A percentile compares a stretch with the other conserved stretches of the same genome.
phyloP scores from a whole-genome alignment of 2,888 invertebrate genomes.

The Pteria penguin region DNA sequence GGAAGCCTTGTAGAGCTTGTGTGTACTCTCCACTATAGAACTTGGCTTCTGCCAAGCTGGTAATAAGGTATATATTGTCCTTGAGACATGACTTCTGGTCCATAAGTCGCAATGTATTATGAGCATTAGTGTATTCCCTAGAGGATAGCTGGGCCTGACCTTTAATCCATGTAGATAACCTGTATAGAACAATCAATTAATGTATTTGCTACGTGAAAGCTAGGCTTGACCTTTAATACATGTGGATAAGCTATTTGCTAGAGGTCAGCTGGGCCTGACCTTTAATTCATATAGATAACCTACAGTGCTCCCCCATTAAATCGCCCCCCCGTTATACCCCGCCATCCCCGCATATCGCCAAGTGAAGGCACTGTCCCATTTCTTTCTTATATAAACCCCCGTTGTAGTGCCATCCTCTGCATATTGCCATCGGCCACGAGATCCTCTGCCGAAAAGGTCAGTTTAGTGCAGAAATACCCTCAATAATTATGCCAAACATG shows the following conservation, averaged over 20 bases:
- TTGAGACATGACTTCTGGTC: conserved; percentile 82
- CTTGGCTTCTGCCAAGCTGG: conserved; percentile 87
- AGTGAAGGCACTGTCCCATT: not conserved
- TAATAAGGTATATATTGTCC: conserved; percentile 86
- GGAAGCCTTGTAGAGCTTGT: conserved; percentile 83
- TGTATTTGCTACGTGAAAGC: conserved; percentile 85
- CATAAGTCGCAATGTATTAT: conserved; percentile 85
- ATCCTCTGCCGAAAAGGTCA: too few relatives aligned
- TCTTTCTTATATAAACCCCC: not conserved
- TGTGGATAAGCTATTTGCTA: conserved; percentile 83
- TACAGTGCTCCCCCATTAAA: not conserved
- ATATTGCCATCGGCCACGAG: not conserved
- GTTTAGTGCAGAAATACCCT: too few relatives aligned
- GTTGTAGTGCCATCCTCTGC: not conserved
- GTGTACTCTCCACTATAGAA: conserved; percentile 87
- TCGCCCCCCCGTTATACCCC: not conserved
- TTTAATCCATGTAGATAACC: conserved; percentile 81
- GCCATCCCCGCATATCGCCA: not conserved
- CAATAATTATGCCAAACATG: too few relatives aligned
- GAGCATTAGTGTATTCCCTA: conserved; percentile 86
- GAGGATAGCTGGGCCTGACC: conserved; percentile 84
- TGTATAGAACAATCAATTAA: conserved; percentile 78
- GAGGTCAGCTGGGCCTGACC: conserved; percentile 84
- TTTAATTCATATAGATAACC: too few relatives aligned
- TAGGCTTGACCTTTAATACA: conserved; percentile 83